These are phyloP conservation scores for Marronus borbonicus DNA, from an alignment of 2,888 invertebrate genomes.

Conservation along the genomic window DNA sequence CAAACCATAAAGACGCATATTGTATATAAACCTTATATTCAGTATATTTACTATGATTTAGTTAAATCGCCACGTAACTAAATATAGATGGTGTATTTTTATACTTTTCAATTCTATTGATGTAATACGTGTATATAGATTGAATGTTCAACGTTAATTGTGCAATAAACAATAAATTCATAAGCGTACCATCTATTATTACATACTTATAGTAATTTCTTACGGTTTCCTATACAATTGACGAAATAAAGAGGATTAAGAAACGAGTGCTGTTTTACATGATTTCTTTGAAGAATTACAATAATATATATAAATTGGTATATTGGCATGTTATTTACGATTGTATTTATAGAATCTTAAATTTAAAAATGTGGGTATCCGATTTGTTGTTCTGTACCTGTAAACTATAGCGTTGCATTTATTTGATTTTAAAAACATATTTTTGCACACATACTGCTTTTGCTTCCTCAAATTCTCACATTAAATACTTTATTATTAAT, in stretches of 20 bases:
- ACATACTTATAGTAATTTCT: not conserved
- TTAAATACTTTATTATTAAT: slow-evolving; percentile 36
- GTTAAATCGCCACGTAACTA: not conserved
- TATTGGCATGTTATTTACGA: not conserved
- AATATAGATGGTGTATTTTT: slow-evolving; percentile 28
- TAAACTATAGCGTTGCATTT: slow-evolving; percentile 2
- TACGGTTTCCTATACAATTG: not conserved
- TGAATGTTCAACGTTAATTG: slow-evolving; percentile 15
- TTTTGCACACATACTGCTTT: slow-evolving; percentile 41
- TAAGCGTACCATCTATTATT: not conserved
- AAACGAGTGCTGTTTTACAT: not conserved
- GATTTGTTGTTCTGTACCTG: not conserved
- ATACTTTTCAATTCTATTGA: slow-evolving; percentile 19
- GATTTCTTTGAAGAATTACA: not conserved
- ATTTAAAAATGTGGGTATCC: not conserved
- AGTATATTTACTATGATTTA: slow-evolving; percentile 1
- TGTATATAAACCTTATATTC: not conserved
- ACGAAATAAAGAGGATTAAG: not conserved
- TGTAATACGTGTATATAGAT: not conserved
- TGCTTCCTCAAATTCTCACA: slow-evolving; percentile 40
- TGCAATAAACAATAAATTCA: slow-evolving; percentile 33
- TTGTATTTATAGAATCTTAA: not conserved
- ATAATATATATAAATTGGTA: not conserved
- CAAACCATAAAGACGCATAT: too few species aligned
- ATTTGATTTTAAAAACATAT: slow-evolving; percentile 17